Evolutionary conservation across 1,140 invertebrate genomes (phyloP), one percentile per base, ranked within the genome.

Genomic region (Apis cerana): DNA sequence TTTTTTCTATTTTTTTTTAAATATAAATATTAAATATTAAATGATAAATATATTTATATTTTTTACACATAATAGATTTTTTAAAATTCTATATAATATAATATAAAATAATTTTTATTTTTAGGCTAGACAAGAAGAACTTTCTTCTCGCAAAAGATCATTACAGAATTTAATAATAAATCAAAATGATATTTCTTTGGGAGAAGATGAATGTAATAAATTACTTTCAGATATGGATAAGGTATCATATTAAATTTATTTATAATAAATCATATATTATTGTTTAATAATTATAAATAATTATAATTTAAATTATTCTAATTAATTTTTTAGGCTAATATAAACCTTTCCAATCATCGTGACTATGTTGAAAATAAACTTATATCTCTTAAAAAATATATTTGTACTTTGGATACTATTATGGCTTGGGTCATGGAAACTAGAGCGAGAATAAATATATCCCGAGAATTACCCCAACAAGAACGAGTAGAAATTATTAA

Each of bases 41-140:
- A 33, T 33, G 3, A 33, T 2, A 33, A 27, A 27, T 43, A 43
- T 4, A 5, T 43, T 43, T 43, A 11, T 15, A 61, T 43, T 67
- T 27, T 19, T n/a, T n/a, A 33, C 1, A 15, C 43, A 21, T 8
- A 54, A 21, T 74, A 7, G 19, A 58, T 64, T 58, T 75, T 21
- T 50, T 65, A 75, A n/a, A 19, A 23, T 0, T 43, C 33, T 43
- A 61, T 50, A 33, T 59, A 43, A 43, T 43, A 43, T 72, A 58
- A 52, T 72, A 27, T 19, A 23, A 61, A 72, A 56, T 71, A 72
- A 77, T 74, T 52, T 81, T 61, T 52, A 54, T 76, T 85, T 88
- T 56, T 89, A 97, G 97, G 96, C 96, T 56, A 95, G 96, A 75
- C 95, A 97, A 92, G 96, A 96, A 92, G 96, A 97, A 88, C 92